Percentiles rank a stretch among this genome's conserved stretches.
phyloP scores from a whole-genome alignment of 2,113 vertebrate species.

The Calyptommatus sinebrachiatus region DNA sequence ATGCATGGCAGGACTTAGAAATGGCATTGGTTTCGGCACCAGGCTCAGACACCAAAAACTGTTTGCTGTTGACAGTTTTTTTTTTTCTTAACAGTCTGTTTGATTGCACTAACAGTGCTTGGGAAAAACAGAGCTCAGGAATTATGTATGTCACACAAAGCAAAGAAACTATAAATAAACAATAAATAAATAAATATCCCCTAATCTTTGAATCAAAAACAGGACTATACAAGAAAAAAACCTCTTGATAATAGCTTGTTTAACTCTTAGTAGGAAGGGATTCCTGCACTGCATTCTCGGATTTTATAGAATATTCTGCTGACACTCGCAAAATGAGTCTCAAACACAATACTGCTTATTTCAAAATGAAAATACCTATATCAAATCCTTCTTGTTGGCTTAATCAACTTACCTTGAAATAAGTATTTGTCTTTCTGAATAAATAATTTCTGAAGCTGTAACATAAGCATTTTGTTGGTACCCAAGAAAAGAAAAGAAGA shows the following conservation, averaged over 20 bases:
- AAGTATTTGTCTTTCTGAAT: slow-evolving; percentile 40
- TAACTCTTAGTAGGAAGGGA: slow-evolving; percentile 35
- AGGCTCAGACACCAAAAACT: not conserved
- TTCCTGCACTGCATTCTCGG: not conserved
- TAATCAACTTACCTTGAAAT: slow-evolving; percentile 46
- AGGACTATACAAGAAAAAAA: not conserved
- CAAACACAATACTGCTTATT: slow-evolving; percentile 12
- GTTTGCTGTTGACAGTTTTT: not conserved
- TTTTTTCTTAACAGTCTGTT: not conserved
- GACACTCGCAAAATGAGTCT: slow-evolving; percentile 19
- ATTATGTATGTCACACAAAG: not conserved
- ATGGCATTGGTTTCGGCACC: too few species aligned
- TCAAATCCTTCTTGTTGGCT: slow-evolving; percentile 44
- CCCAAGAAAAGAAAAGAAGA: slow-evolving; percentile 36
- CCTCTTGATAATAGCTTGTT: not conserved
- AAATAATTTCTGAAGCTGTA: slow-evolving; percentile 35
- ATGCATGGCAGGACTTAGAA: too few species aligned
- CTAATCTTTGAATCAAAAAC: slow-evolving; percentile 11
- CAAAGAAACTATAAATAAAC: not conserved
- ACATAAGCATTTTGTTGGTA: slow-evolving; percentile 37
- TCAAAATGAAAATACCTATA: slow-evolving; percentile 20
- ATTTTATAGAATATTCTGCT: not conserved
- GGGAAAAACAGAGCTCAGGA: not conserved
- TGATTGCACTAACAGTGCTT: not conserved
- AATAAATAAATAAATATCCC: too few species aligned